phyloP scores from a whole-genome alignment of 2,113 vertebrate genomes.

The Paedocypris sp. region DNA sequence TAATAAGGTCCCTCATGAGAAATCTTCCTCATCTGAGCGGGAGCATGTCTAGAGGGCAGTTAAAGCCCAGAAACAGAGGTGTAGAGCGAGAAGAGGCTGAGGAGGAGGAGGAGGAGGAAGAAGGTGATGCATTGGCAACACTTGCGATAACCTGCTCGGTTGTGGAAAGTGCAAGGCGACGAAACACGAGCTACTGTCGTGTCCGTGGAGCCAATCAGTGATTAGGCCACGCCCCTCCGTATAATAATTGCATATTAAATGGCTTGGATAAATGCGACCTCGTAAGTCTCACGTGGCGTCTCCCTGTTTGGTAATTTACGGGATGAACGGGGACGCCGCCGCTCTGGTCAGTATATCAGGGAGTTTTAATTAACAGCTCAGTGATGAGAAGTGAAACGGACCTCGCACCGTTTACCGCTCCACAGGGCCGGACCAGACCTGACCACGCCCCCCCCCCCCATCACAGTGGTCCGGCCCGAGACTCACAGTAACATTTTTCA shows the following conservation, averaged over 20 bases:
- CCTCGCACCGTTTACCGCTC: constrained; percentile 8
- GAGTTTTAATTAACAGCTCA: constrained; percentile 23
- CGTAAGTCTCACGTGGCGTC: no score
- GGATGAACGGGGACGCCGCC: no score
- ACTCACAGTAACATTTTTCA: no score
- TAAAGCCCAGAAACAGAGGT: constrained; percentile 17
- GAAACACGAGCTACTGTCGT: no score
- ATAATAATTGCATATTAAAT: no score
- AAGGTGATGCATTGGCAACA: constrained; percentile 25
- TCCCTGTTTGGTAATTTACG: no score
- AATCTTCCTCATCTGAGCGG: constrained; percentile 8
- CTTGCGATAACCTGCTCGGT: constrained; percentile 6
- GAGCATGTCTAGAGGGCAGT: constrained; percentile 20
- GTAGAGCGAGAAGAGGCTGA: neutral
- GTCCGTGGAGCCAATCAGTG: no score
- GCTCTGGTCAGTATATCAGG: constrained; percentile 11
- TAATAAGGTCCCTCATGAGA: constrained; percentile 15
- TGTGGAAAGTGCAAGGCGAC: constrained; percentile 1
- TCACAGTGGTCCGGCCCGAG: no score
- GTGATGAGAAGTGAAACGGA: constrained; percentile 15
- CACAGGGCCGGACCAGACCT: neutral
- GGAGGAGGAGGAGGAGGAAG: constrained; percentile 1
- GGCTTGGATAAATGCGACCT: no score
- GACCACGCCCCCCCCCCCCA: no score
- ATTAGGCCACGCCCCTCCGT: no score